Conservation (phyloP, 1,140 invertebrate species). For the Diprion similis region DNA sequence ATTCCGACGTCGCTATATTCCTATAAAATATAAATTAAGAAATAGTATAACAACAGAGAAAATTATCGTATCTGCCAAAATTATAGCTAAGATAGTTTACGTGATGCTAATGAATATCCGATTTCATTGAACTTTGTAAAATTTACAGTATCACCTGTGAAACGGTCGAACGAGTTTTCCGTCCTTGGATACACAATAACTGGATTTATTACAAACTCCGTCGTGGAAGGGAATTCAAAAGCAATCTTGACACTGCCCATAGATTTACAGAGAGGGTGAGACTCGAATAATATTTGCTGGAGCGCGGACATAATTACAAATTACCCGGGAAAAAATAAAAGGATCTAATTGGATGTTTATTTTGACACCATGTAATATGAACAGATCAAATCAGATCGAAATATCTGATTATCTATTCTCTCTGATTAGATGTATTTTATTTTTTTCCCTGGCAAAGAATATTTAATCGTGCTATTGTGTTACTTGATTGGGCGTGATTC, state of each 20-base stretch:
- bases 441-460: neutral
- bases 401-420: neutral
- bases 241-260: slow-evolving; percentile 62
- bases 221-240: slow-evolving; percentile 53
- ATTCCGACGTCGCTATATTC: neutral
- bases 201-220: slow-evolving; percentile 31
- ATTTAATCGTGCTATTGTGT: neutral
- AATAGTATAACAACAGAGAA: too few species aligned
- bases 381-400: neutral
- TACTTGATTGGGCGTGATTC: neutral
- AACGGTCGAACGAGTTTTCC: slow-evolving; percentile 17
- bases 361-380: neutral
- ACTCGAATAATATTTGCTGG: neutral
- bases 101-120: neutral
- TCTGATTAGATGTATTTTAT: neutral
- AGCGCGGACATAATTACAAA: slow-evolving; percentile 17
- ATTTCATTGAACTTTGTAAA: neutral
- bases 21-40: too few species aligned
- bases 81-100: neutral
- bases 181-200: slow-evolving; percentile 26
- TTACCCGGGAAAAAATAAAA: too few species aligned
- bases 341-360: neutral
- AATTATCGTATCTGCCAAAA: too few species aligned
- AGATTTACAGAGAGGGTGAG: slow-evolving; percentile 63
- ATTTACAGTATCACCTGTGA: slow-evolving; percentile 38